Evolutionary conservation across 2,797 vertebrate genomes (phyloP).

Genomic region (Lepilemur septentrionalis): DNA sequence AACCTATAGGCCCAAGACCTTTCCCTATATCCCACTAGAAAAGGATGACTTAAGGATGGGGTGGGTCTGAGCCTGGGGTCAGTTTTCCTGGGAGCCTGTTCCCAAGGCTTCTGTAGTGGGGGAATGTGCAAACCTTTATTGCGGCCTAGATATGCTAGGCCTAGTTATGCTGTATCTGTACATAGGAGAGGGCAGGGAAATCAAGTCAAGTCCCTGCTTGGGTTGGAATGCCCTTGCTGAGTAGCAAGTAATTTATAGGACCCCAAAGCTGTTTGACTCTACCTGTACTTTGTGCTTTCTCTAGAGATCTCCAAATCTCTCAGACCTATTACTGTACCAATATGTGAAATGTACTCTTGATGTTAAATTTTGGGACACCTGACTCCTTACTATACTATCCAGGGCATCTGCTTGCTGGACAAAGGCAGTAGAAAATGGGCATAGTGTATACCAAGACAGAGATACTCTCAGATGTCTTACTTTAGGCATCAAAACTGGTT

Average conservation of each 20-base stretch:
- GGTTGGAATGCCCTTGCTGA: background rate
- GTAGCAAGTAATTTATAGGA: background rate
- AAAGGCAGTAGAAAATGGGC: background rate
- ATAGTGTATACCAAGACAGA: background rate
- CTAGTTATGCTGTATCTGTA: background rate
- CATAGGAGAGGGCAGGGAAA: background rate
- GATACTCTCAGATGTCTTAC: background rate
- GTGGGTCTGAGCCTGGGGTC: background rate
- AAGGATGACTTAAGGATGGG: background rate
- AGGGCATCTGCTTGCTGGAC: background rate
- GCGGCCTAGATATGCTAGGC: background rate
- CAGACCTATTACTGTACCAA: background rate
- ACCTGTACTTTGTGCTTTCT: background rate
- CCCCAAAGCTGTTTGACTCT: background rate
- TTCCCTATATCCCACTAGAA: background rate
- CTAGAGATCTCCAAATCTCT: background rate
- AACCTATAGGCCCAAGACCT: background rate
- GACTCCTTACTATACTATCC: background rate
- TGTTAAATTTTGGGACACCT: background rate
- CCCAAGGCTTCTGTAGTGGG: background rate
- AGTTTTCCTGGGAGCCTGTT: background rate
- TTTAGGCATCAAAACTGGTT: background rate
- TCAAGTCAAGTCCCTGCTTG: background rate
- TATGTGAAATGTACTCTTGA: background rate
- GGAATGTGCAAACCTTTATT: background rate